Evolutionary conservation across 2,113 vertebrate species (phyloP).

Genomic region (Burhinus oedicnemus): DNA sequence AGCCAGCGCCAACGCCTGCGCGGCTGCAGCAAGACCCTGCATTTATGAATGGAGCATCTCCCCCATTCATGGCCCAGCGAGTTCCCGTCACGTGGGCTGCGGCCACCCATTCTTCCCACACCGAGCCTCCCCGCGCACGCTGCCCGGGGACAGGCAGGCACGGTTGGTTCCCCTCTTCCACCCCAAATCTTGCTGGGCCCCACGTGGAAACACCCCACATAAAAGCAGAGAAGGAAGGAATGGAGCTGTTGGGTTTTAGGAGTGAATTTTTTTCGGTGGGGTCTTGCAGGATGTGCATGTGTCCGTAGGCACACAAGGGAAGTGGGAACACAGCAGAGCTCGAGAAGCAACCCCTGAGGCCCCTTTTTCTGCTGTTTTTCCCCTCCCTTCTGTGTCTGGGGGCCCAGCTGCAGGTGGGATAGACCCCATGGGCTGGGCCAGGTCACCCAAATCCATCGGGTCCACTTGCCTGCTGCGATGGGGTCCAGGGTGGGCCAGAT

Average conservation of each 20-base stretch:
- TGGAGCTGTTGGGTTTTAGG: background rate
- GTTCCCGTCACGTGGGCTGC: constrained; percentile 5
- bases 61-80: constrained; percentile 65
- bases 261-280: accelerated
- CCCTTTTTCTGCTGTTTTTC: background rate
- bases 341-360: accelerated
- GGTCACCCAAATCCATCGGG: background rate
- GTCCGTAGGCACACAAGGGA: accelerated
- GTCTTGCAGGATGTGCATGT: accelerated
- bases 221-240: background rate
- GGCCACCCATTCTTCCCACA: background rate
- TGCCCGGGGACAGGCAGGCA: accelerated
- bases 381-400: background rate
- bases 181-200: background rate
- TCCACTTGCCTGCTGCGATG: background rate
- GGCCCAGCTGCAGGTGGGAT: accelerated
- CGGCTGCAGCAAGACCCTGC: background rate
- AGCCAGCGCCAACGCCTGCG: background rate
- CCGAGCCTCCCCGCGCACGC: accelerated
- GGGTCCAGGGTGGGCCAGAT: too few relatives aligned
- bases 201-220: accelerated
- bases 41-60: constrained; percentile 66
- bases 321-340: background rate
- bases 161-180: accelerated
- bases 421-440: background rate